These are phyloP conservation scores for Carcharodon carcharias DNA, from an alignment of 2,797 vertebrate genomes.

Conservation along the genomic window DNA sequence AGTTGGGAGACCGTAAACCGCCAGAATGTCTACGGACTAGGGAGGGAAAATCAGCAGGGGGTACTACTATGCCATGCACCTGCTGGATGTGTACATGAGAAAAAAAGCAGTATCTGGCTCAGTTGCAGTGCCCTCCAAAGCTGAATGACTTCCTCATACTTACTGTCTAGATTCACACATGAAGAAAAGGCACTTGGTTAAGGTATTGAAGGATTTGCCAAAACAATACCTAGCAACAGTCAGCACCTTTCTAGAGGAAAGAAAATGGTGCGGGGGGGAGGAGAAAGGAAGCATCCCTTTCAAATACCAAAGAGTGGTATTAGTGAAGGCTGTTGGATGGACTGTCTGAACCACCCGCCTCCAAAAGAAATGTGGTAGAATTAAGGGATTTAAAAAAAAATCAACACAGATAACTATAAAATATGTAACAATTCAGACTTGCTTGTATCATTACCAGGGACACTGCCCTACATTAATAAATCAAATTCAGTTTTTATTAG, in stretches of 20 bases:
- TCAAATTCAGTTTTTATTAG: constrained; percentile 7
- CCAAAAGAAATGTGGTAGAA: neutral
- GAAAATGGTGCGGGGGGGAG: neutral
- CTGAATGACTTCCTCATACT: neutral
- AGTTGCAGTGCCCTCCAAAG: too few relatives aligned
- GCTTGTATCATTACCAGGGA: neutral
- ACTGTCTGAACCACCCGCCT: neutral
- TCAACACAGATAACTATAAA: neutral
- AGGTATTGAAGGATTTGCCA: neutral
- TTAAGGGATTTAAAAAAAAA: neutral
- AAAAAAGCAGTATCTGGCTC: neutral
- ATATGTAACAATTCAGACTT: neutral
- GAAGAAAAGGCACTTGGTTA: neutral
- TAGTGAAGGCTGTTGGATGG: neutral
- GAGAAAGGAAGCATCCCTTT: neutral
- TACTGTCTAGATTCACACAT: neutral
- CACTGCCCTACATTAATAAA: neutral
- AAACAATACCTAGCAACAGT: neutral
- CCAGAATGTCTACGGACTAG: too few relatives aligned
- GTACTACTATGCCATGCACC: neutral
- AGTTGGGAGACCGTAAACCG: neutral
- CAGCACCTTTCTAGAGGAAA: neutral
- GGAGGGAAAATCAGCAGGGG: neutral
- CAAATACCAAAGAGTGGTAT: neutral
- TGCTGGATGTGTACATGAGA: neutral